These are phyloP conservation scores for Corvus cornix DNA, from an alignment of 2,113 vertebrate genomes.

Conservation along the genomic window DNA sequence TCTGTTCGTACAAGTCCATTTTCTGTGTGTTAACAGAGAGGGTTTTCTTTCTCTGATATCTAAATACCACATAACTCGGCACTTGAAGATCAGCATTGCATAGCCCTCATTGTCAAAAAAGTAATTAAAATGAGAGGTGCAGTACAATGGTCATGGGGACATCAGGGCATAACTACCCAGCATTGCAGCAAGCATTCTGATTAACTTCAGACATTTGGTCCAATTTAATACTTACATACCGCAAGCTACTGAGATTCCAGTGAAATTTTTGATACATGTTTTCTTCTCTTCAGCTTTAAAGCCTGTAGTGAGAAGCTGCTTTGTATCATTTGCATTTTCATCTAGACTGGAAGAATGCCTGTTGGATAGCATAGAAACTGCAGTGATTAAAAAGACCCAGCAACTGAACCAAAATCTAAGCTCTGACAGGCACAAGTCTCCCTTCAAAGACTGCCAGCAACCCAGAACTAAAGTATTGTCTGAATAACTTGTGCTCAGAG, in stretches of 20 bases:
- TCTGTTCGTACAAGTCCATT: not conserved
- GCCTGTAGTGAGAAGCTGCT: not conserved
- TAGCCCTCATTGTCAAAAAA: not conserved
- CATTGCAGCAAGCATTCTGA: not conserved
- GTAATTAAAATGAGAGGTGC: constrained; percentile 22
- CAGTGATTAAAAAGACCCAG: constrained; percentile 31
- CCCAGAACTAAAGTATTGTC: constrained; percentile 39
- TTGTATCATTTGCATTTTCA: constrained; percentile 54
- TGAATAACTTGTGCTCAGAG: not conserved
- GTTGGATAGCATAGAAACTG: constrained; percentile 17
- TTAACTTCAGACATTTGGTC: not conserved
- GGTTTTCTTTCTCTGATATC: not conserved
- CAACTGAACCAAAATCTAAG: constrained; percentile 24
- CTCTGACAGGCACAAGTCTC: constrained; percentile 31
- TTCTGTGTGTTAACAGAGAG: not conserved
- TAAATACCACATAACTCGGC: not conserved
- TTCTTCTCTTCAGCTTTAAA: not conserved
- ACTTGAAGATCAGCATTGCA: not conserved
- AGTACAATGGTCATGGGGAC: not conserved
- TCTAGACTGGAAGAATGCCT: constrained; percentile 27
- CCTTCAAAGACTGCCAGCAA: constrained; percentile 24
- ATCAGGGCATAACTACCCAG: not conserved
- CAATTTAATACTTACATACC: not conserved
- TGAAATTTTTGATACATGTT: not conserved
- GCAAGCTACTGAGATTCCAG: not conserved